These are phyloP conservation scores for Burhinus oedicnemus DNA, from an alignment of 2,113 vertebrate species.

Conservation along the genomic window DNA sequence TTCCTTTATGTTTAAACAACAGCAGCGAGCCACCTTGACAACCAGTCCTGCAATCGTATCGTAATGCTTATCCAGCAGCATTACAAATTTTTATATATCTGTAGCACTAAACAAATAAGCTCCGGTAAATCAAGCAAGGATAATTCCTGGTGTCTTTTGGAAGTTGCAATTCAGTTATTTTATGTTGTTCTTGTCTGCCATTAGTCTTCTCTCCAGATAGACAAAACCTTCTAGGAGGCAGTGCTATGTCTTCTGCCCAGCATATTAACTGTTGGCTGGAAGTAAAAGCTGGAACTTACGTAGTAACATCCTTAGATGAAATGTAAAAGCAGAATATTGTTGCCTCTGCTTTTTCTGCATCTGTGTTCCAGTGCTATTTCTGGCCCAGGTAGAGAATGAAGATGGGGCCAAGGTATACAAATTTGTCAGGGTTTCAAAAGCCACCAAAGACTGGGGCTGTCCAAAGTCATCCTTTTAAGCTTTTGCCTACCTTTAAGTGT, in stretches of 20 bases:
- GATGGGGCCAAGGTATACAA: background rate
- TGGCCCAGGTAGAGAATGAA: background rate
- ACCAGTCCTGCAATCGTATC: accelerated
- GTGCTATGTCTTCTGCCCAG: accelerated
- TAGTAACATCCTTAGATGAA: background rate
- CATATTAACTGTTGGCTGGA: background rate
- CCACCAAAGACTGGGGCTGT: background rate
- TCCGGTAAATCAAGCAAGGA: background rate
- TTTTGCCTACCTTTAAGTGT: background rate
- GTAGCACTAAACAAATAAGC: background rate
- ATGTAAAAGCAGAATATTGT: accelerated
- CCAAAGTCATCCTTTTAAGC: background rate
- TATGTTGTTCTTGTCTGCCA: background rate
- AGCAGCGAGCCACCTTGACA: too few relatives aligned
- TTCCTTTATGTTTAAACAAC: background rate
- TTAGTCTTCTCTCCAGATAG: background rate
- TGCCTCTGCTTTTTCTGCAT: background rate
- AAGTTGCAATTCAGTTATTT: background rate
- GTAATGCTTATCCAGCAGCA: background rate
- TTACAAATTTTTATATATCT: background rate
- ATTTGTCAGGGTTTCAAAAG: background rate
- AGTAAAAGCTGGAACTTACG: background rate
- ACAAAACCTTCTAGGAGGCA: background rate
- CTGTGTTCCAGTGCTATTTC: accelerated
- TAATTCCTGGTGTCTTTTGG: background rate